phyloP scores from a whole-genome alignment of 2,888 invertebrate species.

The Watsonalla binaria region DNA sequence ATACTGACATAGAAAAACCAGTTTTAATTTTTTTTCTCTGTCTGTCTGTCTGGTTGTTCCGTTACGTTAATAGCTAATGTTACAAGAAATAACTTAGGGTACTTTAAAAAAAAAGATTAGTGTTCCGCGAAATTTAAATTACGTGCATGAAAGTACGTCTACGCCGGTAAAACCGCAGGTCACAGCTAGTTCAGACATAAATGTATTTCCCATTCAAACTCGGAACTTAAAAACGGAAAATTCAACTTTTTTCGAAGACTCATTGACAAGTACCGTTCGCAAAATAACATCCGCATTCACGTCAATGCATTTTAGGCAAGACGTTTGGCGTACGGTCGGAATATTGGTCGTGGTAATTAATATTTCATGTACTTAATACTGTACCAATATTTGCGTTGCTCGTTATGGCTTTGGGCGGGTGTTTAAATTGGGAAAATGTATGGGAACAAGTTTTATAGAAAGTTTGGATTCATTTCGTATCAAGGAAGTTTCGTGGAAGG shows the following conservation, averaged over 20 bases:
- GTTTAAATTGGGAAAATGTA: neutral
- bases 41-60: too few relatives aligned
- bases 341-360: slow-evolving; percentile 7
- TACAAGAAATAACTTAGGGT: too few relatives aligned
- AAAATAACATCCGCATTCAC: slow-evolving; percentile 48
- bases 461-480: neutral
- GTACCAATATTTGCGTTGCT: neutral
- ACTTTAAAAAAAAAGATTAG: too few relatives aligned
- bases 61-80: too few relatives aligned
- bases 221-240: slow-evolving; percentile 22
- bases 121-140: too few relatives aligned
- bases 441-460: neutral
- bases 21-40: too few relatives aligned
- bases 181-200: slow-evolving; percentile 15
- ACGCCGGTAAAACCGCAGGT: too few relatives aligned
- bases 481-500: neutral
- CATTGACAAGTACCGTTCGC: neutral
- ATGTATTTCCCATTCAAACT: slow-evolving; percentile 43
- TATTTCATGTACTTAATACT: neutral
- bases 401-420: neutral
- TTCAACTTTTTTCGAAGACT: neutral
- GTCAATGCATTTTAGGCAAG: slow-evolving; percentile 46
- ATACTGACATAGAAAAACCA: too few relatives aligned
- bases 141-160: too few relatives aligned
- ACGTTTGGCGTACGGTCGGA: slow-evolving; percentile 23